Base-by-base conservation (phyloP, 1,140 invertebrate genomes). In the Tribolium castaneum region DNA sequence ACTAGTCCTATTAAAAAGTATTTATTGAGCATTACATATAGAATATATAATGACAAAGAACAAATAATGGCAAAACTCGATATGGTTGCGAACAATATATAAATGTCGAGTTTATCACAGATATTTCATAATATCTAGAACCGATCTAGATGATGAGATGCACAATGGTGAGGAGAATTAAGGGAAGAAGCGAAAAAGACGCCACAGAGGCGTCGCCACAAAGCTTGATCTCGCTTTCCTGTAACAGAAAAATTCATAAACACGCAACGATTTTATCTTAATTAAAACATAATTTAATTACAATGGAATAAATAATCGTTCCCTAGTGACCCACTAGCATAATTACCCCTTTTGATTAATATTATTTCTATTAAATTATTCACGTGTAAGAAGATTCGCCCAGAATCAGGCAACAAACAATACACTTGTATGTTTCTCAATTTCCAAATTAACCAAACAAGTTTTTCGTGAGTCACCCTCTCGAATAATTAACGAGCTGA, bases 191-290 rank as follows among this genome's bases (percentile, higher is more conserved):
- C 50, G 71, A 14, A 12, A 77, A 45, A 71, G 80, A 79, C 78
- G 79, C 78, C 70, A 80, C 79, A 70, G 80, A 78, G 30, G 81
- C 81, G 34, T 49, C 73, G 19, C 84, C 84, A 49, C 84, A 85
- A 4, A 85, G 74, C 80, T 83, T 83, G 9, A 85, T 85, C 70
- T 85, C 83, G 45, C 83, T 82, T 56, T 85, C 84, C 84, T 85
- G 71, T 14, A 85, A 84, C 16, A 54, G 50, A 80, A 82, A 76
- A 79, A 30, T 30, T 30, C 3, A 30, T 30, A 1, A 30, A 30
- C 25, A 30, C 6, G 25, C 25, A 30, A 30, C 5, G 25, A 30
- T 30, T 30, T 30, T 30, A 30, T 30, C 25, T 30, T 30, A 30
- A 30, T 30, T 30, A 30, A 30, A 30, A 30, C 25, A 30, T 30